Evolutionary conservation across 2,888 invertebrate genomes (phyloP), one percentile per base, ranked within the genome.

Genomic region (Polymixis flavicincta): DNA sequence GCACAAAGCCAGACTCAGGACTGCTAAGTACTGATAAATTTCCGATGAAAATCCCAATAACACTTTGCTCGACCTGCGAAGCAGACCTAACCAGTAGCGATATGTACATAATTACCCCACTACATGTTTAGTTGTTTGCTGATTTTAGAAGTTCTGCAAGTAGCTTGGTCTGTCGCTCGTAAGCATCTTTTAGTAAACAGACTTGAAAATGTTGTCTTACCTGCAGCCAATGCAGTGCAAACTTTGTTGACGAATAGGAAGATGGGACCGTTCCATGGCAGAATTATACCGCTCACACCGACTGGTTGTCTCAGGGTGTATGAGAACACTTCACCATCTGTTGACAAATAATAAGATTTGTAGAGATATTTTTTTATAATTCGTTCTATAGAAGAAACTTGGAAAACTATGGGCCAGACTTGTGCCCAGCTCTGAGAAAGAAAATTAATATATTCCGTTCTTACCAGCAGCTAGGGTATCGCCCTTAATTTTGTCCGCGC

Each of bases 231-330:
- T 0, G 98, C 98, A 0, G 98, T 97, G 6, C 96, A 98, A 42
- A 99, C 96, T 95, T 99, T 99, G 98, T 98, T 98, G 5, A 98
- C 97, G 94, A 98, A 97, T 98, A 99, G 99, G 78, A 98, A 90
- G 50, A 98, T 90, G 0, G 98, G 99, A 86, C 98, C 99, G 92
- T 99, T 99, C 99, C 99, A 99, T 0, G 99, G 99, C 80, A 98
- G 98, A 84, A 99, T 99, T 91, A 98, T 98, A 0, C 98, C 99
- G 90, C 98, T 98, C 1, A 99, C 98, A 1, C 95, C 95, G 1
- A 99, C 98, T 0, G 93, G 93, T 66, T 94, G 93, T 69, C 92
- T 93, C 67, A 93, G 73, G 0, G 98, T 98, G 92, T 98, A 98
- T 1, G 97, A 97, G 86, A 98, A 97, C 85, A 96, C 97, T 61